Conservation (phyloP, 2,888 invertebrate species). For the Trichopoda pennipes region DNA sequence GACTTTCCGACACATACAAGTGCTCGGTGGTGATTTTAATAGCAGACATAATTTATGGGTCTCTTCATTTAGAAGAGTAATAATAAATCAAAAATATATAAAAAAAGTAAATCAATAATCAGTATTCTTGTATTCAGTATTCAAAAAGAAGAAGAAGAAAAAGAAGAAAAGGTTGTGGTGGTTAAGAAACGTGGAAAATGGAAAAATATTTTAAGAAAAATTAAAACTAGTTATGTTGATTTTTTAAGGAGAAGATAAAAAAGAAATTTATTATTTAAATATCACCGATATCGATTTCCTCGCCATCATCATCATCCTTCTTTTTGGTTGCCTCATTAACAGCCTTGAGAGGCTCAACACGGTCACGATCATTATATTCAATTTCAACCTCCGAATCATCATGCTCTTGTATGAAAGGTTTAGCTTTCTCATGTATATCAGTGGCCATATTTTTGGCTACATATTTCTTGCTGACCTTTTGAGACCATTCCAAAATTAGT, state of each 20-base stretch:
- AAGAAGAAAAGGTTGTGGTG: neutral
- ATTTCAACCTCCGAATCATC: constrained; percentile 86
- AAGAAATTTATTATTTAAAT: constrained; percentile 83
- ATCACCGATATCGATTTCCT: constrained; percentile 95
- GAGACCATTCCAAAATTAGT: constrained; percentile 96
- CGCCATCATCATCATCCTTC: constrained; percentile 87
- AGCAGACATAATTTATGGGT: constrained; percentile 2
- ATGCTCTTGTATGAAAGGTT: constrained; percentile 92
- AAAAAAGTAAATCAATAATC: too few relatives aligned
- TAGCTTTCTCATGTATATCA: constrained; percentile 95
- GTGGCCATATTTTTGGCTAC: constrained; percentile 93
- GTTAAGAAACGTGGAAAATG: too few relatives aligned
- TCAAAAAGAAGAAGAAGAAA: neutral
- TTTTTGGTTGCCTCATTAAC: constrained; percentile 80
- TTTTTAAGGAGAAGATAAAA: neutral
- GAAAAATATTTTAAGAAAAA: neutral
- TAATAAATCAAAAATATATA: neutral
- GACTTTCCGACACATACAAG: too few relatives aligned
- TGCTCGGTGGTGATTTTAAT: constrained; percentile 15
- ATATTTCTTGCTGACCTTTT: constrained; percentile 96
- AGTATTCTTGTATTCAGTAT: neutral
- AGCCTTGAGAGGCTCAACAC: constrained; percentile 87
- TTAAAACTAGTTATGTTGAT: constrained; percentile 28
- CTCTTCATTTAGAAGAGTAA: too few relatives aligned
- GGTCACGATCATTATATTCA: constrained; percentile 94